These are phyloP conservation scores for Eutrigla gurnardus DNA, from an alignment of 2,797 vertebrate species.

Conservation along the genomic window DNA sequence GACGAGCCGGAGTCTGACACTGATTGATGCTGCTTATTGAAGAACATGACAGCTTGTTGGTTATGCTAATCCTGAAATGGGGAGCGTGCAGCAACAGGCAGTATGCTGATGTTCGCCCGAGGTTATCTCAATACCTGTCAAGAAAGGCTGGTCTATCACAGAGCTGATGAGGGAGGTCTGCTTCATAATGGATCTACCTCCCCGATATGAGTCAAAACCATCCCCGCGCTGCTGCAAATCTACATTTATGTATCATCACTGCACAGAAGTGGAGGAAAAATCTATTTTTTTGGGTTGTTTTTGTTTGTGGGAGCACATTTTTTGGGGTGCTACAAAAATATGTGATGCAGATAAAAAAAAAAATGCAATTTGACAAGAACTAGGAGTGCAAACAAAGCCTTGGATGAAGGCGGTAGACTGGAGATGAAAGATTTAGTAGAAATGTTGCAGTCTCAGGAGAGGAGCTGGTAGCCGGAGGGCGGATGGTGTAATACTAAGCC, in stretches of 20 bases:
- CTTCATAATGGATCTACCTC: conserved; percentile 49
- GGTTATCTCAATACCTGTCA: conserved; percentile 70
- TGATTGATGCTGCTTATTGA: conserved; percentile 63
- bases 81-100: conserved; percentile 45
- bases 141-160: conserved; percentile 35
- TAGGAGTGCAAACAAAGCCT: conserved; percentile 64
- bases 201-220: conserved; percentile 22
- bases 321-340: conserved; percentile 48
- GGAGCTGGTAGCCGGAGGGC: conserved; percentile 67
- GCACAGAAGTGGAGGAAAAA: not conserved
- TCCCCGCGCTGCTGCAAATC: conserved; percentile 24
- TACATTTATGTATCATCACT: conserved; percentile 32
- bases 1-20: conserved; percentile 22
- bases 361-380: conserved; percentile 48
- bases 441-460: conserved; percentile 66
- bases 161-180: conserved; percentile 52
- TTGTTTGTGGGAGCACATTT: conserved; percentile 24
- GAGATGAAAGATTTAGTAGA: conserved; percentile 69
- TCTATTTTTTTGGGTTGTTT: conserved; percentile 11
- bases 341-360: conserved; percentile 55
- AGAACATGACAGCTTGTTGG: conserved; percentile 62
- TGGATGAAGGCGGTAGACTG: conserved; percentile 64
- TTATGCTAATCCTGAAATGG: conserved; percentile 56
- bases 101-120: conserved; percentile 65
- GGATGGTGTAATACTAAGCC: conserved; percentile 76